Base-by-base conservation (phyloP, 2,888 invertebrate genomes). In the Microplitis manilae region DNA sequence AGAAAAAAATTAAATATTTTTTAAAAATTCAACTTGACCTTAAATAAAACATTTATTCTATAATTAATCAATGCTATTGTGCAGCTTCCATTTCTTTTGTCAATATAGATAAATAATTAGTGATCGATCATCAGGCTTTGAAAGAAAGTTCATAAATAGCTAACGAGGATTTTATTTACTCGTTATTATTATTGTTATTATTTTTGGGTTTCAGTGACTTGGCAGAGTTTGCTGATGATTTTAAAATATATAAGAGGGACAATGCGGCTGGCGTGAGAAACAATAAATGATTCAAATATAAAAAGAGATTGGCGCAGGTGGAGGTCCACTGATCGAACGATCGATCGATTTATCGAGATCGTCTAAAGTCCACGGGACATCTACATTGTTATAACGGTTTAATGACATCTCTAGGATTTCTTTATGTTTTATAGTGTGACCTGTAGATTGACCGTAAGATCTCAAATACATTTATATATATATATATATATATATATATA, bases 251-350 rank as follows among this genome's bases (percentile, higher is more conserved):
- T 2, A 50, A 9, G 9, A 8, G 50, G 50, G 50, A 50, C 50
- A 50, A 50, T 50, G 50, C 13, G 50, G 50, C 13, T 50, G 50
- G 50, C 13, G 50, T 50, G 50, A 50, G 50, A 50, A 50, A 50
- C 50, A 50, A 50, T 50, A 50, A 50, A 50, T 50, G 50, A 50
- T 50, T 50, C 13, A 5, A 50, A 50, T 13, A 50, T 50, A 50
- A 50, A 50, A 50, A 50, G 50, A 50, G 50, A 50, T 50, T 50
- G 50, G 50, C 50, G 50, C 50, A 50, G 50, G 50, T 50, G 50
- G 50, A 50, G 50, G 50, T 50, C 50, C 50, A 50, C 50, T 50
- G 50, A 50, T 50, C 50, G 13, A 50, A 13, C 1, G 50, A 50
- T 50, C 50, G 50, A 50, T 50, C 50, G 50, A 50, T 50, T 50